These are phyloP conservation scores for Pristionchus maxplancki DNA, from an alignment of 2,888 invertebrate species.

Conservation along the genomic window DNA sequence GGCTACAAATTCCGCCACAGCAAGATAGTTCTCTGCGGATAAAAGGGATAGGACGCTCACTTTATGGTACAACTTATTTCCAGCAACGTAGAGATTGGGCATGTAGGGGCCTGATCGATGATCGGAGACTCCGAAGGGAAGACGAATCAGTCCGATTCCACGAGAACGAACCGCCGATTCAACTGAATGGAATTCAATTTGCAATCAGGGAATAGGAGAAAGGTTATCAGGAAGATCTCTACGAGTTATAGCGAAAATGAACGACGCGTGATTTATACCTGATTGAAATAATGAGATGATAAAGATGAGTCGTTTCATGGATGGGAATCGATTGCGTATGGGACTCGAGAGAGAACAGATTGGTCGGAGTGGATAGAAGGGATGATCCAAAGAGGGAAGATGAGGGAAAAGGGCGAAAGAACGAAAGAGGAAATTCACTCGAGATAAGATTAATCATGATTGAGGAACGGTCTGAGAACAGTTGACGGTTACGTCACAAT, in stretches of 20 bases:
- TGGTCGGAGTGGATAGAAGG: constrained; percentile 17
- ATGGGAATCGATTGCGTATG: constrained; percentile 1
- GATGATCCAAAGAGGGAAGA: not conserved
- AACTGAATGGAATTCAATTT: not conserved
- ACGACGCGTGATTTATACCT: not conserved
- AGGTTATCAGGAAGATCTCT: not conserved
- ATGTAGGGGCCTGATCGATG: constrained; percentile 66
- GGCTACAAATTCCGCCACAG: no score
- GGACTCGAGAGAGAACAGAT: constrained; percentile 24
- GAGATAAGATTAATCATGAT: not conserved
- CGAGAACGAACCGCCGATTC: constrained; percentile 56
- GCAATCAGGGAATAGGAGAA: not conserved
- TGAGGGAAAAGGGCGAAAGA: constrained; percentile 54
- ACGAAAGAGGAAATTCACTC: not conserved
- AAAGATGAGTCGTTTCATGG: not conserved
- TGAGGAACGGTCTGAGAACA: not conserved
- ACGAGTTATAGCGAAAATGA: not conserved
- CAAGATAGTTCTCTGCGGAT: no score
- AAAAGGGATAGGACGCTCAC: not conserved
- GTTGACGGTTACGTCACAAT: not conserved
- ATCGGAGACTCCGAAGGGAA: constrained; percentile 67
- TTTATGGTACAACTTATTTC: constrained; percentile 66
- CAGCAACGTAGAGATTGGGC: constrained; percentile 65
- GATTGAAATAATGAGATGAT: not conserved
- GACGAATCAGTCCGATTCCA: constrained; percentile 64